Percentiles rank a stretch among this genome's conserved stretches.
Evolutionary conservation across 2,113 vertebrate species (phyloP).

Genomic region (Amia ocellicauda): DNA sequence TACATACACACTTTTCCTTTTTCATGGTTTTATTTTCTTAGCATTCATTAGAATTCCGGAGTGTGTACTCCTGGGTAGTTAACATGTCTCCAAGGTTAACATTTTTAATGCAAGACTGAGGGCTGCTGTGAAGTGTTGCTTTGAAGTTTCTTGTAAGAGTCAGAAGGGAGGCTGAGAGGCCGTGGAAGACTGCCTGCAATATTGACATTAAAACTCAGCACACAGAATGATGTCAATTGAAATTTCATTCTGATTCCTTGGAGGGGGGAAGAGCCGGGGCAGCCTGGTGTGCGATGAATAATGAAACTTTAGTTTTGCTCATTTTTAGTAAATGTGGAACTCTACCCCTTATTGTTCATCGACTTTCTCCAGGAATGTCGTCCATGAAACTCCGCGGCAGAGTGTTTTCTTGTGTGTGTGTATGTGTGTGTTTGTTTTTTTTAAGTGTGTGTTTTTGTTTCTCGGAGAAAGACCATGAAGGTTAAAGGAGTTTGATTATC

Average conservation of each 20-base stretch:
- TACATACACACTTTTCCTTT: too few relatives aligned
- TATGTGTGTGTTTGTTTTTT: conserved; percentile 17
- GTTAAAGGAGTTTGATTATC: conserved; percentile 48
- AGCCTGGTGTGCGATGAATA: conserved; percentile 70
- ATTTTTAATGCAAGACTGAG: conserved; percentile 71
- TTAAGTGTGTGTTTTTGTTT: conserved; percentile 33
- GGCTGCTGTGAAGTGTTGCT: conserved; percentile 62
- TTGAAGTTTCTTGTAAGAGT: conserved; percentile 71
- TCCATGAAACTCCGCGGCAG: conserved; percentile 48
- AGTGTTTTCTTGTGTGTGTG: conserved; percentile 24
- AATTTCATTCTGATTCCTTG: conserved; percentile 70
- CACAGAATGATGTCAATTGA: conserved; percentile 73
- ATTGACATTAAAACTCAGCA: conserved; percentile 75
- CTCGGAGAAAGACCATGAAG: conserved; percentile 43
- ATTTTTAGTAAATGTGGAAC: conserved; percentile 70
- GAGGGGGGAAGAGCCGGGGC: conserved; percentile 56
- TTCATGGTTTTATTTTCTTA: conserved; percentile 46
- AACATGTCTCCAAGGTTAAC: conserved; percentile 73
- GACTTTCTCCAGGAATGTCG: conserved; percentile 44
- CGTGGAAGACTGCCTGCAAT: conserved; percentile 60
- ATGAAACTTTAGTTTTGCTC: conserved; percentile 63
- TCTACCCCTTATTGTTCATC: conserved; percentile 62
- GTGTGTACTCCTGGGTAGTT: conserved; percentile 52
- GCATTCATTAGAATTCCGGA: conserved; percentile 66
- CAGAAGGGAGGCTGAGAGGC: conserved; percentile 65